Evolutionary conservation across 2,113 vertebrate species (phyloP).

Genomic region (Trochalopteron elliotii): DNA sequence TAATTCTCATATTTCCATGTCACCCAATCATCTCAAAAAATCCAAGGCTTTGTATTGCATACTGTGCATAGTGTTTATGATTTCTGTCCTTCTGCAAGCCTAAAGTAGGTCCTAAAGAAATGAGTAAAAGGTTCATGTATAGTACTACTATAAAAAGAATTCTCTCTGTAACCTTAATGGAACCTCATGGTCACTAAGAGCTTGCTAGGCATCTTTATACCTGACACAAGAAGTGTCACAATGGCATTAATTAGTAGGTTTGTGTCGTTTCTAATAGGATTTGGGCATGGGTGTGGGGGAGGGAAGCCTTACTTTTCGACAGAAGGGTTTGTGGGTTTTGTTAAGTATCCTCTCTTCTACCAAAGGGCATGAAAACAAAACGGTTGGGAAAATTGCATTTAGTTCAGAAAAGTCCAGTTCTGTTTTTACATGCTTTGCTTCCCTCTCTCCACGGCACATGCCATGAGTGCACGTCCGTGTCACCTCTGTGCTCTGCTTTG

Average conservation of each 20-base stretch:
- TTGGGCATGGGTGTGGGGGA: background rate
- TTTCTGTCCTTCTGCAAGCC: background rate
- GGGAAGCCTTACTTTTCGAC: background rate
- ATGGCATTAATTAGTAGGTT: background rate
- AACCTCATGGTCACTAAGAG: background rate
- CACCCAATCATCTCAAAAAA: background rate
- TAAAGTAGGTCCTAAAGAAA: background rate
- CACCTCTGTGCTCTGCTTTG: background rate
- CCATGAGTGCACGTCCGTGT: background rate
- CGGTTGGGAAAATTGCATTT: background rate
- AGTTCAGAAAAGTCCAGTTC: background rate
- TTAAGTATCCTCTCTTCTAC: background rate
- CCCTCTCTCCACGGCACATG: background rate
- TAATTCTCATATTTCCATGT: background rate
- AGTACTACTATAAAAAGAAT: background rate
- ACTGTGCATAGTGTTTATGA: background rate
- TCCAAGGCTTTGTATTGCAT: background rate
- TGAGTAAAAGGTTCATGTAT: background rate
- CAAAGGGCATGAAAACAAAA: background rate
- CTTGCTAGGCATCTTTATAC: background rate
- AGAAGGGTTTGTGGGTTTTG: background rate
- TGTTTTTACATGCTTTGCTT: background rate
- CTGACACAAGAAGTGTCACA: background rate
- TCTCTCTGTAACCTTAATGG: background rate
- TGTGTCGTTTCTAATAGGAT: background rate